Base-by-base conservation (phyloP, 2,888 invertebrate species). In the Scaptomyza reducta region DNA sequence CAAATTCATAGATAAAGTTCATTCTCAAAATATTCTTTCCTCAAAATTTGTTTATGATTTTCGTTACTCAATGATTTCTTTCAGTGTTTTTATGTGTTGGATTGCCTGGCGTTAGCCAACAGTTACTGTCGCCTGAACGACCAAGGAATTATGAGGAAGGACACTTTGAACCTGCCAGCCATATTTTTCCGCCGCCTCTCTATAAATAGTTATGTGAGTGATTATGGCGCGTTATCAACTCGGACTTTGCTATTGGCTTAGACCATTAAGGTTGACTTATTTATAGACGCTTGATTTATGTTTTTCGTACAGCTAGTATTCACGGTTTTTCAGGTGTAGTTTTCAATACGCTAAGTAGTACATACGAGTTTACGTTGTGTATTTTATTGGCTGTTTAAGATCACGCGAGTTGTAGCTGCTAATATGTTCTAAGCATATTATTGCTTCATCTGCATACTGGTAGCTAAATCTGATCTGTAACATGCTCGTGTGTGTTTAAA, bases 251-350 rank as follows among this genome's bases (percentile, higher is more conserved):
- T 55, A 45, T 41, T 60, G 69, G 45, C 49, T 59, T 67, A 49
- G 57, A 63, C 84, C 88, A 84, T 84, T 88, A 87, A 86, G 55
- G 71, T 71, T 64, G 83, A 56, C 83, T 84, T 84, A 88, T 84
- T 84, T 84, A 88, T 84, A 80, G 83, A 55, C 49, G 58, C 35
- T 64, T 84, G 87, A 88, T 88, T 83, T 88, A 88, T 87, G 79
- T 47, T n/a, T 49, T 49, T 42, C 41, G 35, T 45, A n/a, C 40
- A 51, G 25, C 40, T 27, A 6, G 9, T 47, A 22, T 41, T 51
- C 22, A 22, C 22, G 14, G 6, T 10, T 1, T 11, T 50, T 31
- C 38, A 46, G n/a, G 5, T 47, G n/a, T 11, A 22, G 53, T 2
- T 35, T 18, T 11, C 13, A 3, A 13, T 3, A 6, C 14, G 13